Conservation (phyloP, 2,888 invertebrate genomes). For the Athalia rosae region DNA sequence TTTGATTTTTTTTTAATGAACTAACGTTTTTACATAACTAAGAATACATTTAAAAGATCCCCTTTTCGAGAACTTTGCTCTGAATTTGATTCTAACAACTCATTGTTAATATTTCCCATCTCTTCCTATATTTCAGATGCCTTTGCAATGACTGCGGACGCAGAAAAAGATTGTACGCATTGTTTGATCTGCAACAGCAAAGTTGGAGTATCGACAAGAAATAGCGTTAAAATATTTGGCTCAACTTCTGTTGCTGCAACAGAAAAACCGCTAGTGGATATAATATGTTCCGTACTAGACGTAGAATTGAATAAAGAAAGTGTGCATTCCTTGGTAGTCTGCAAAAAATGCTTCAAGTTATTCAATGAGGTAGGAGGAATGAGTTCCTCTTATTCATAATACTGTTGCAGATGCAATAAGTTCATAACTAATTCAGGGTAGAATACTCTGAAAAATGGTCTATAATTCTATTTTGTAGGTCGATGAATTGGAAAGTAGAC, state of each 20-base stretch:
- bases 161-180: constrained; percentile 66
- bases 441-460: background rate
- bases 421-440: background rate
- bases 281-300: constrained; percentile 74
- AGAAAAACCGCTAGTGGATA: constrained; percentile 70
- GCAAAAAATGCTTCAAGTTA: constrained; percentile 81
- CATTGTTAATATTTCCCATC: background rate
- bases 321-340: constrained; percentile 78
- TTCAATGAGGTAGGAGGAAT: constrained; percentile 75
- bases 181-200: constrained; percentile 81
- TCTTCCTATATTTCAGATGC: constrained; percentile 36
- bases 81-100: background rate
- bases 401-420: no score
- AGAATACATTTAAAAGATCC: no score
- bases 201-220: constrained; percentile 75
- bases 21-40: no score
- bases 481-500: constrained; percentile 76
- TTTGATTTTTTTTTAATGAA: no score
- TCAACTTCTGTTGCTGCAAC: constrained; percentile 64
- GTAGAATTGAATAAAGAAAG: constrained; percentile 75
- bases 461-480: constrained; percentile 65
- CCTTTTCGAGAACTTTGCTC: background rate
- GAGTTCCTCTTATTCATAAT: no score
- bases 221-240: constrained; percentile 76
- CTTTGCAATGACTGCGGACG: constrained; percentile 66